Conservation (phyloP, 2,113 vertebrate genomes). For the Cyanoliseus patagonus region DNA sequence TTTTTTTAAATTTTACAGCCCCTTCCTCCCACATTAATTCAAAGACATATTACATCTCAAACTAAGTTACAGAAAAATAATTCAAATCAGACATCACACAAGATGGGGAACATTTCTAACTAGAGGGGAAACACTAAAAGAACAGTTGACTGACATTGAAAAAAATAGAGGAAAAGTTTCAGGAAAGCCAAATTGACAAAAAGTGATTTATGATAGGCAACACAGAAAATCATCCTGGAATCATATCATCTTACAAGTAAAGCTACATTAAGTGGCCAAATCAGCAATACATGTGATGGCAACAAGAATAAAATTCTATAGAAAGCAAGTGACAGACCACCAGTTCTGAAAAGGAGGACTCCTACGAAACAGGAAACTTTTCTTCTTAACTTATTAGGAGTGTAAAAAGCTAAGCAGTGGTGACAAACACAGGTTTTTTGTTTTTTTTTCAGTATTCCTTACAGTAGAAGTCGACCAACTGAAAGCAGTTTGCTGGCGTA, state of each 20-base stretch:
- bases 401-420: neutral
- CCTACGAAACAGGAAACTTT: neutral
- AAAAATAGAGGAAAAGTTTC: neutral
- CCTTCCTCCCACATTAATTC: neutral
- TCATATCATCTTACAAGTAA: neutral
- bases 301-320: neutral
- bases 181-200: neutral
- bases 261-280: neutral
- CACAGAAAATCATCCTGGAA: neutral
- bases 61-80: neutral
- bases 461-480: neutral
- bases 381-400: neutral
- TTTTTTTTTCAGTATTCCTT: neutral
- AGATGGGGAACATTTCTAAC: neutral
- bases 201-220: neutral
- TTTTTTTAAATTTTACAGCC: neutral
- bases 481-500: neutral
- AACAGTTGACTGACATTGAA: neutral
- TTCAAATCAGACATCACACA: neutral
- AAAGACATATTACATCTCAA: neutral
- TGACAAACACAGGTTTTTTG: rapidly evolving
- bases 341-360: neutral
- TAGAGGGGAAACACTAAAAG: neutral
- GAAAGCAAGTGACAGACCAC: neutral
- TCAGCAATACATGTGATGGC: neutral